A percentile compares a stretch with the other conserved stretches of the same genome.
Conservation (phyloP, 2,888 invertebrate species). For the Chesias legatella region DNA sequence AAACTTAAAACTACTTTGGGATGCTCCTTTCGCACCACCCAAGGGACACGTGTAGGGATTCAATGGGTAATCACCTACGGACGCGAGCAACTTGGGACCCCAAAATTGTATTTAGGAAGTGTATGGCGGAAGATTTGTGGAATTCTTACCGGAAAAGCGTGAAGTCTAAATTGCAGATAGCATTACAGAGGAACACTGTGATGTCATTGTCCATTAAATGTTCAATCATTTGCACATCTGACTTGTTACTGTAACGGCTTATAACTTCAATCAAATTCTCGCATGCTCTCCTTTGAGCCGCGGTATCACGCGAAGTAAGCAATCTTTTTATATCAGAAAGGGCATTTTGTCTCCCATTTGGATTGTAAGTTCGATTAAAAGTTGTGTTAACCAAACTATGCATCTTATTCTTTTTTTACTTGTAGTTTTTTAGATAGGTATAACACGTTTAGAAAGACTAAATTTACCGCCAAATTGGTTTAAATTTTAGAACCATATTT, state of each 20-base stretch:
- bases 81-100: too few species aligned
- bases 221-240: conserved; percentile 55
- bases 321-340: conserved; percentile 66
- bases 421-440: too few species aligned
- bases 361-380: conserved; percentile 66
- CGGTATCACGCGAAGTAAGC: conserved; percentile 61
- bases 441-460: background rate
- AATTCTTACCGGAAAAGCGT: conserved; percentile 55
- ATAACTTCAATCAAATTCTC: conserved; percentile 63
- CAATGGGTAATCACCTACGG: too few species aligned
- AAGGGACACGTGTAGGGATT: too few species aligned
- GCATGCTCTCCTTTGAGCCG: conserved; percentile 65
- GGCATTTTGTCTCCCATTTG: conserved; percentile 60
- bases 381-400: conserved; percentile 58
- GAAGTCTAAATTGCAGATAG: conserved; percentile 67
- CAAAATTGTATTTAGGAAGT: too few species aligned
- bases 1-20: too few species aligned
- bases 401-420: conserved; percentile 37
- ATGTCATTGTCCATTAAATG: conserved; percentile 69
- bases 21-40: too few species aligned
- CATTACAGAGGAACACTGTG: conserved; percentile 68
- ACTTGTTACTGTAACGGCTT: conserved; percentile 49
- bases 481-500: too few species aligned
- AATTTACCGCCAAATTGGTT: conserved; percentile 8
- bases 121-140: background rate